phyloP scores from a whole-genome alignment of 2,113 vertebrate genomes.

The Sciurus niger region DNA sequence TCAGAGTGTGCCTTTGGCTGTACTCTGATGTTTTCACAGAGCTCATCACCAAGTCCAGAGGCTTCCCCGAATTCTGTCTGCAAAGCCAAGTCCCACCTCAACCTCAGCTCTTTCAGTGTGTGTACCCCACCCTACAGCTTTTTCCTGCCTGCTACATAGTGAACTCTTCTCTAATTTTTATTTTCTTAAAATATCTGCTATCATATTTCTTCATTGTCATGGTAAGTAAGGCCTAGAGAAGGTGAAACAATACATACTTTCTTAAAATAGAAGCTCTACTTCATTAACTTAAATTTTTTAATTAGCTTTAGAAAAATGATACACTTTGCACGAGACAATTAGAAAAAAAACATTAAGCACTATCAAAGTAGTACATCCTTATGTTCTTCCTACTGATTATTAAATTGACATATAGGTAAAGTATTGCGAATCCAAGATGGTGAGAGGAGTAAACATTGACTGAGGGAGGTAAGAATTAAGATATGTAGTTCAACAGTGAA shows the following conservation, averaged over 20 bases:
- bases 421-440: background rate
- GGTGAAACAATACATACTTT: background rate
- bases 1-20: too few relatives aligned
- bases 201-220: background rate
- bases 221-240: background rate
- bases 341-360: background rate
- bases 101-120: background rate
- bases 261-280: slow-evolving; percentile 21
- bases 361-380: background rate
- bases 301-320: background rate
- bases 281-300: slow-evolving; percentile 47
- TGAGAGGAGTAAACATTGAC: background rate
- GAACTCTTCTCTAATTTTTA: background rate
- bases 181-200: slow-evolving; percentile 33
- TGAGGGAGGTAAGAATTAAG: background rate
- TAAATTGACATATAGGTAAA: background rate
- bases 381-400: background rate
- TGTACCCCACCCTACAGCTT: too few relatives aligned
- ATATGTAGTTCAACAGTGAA: background rate
- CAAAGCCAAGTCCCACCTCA: background rate
- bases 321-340: background rate
- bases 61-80: background rate
- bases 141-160: background rate
- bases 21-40: background rate
- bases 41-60: background rate